Base-by-base conservation (phyloP, 1,140 invertebrate genomes). In the Lucilia cuprina region DNA sequence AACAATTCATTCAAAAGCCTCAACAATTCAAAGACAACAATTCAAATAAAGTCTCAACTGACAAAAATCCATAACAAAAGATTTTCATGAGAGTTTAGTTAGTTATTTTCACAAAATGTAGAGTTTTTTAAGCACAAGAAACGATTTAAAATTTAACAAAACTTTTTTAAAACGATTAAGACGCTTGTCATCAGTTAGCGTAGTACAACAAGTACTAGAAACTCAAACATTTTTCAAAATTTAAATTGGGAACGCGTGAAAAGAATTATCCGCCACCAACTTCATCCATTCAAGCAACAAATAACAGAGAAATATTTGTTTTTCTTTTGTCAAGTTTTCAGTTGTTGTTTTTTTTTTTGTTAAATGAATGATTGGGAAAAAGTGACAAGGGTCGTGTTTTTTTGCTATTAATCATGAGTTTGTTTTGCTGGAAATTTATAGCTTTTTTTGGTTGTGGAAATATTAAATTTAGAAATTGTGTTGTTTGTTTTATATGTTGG, bases 161-260 rank as follows among this genome's bases (percentile, higher is more conserved):
- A 70, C 9, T 70, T 8, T 65, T 70, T 10, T 21, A 25, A 21
- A 70, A 25, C 1, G 65, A 70, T 21, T 19, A 70, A 70, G n/a
- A 19, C 21, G 25, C 25, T 30, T 70, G 17, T 25, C 17, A 25
- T 21, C 65, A 70, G 21, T 21, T 19, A 70, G 65, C 5, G 25
- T 30, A 2, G 25, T 30, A n/a, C 65, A 21, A 70, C n/a, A 25
- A 21, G 21, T 70, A 70, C 65, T 2, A 70, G n/a, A 14, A 60
- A 60, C 14, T n/a, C 17, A 60, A n/a, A 60, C 55, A 60, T 70
- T 10, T 70, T 70, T 70, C 65, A 70, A 60, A 30, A 70, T 70
- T 70, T 70, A 70, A 70, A 70, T 70, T 70, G 65, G 65, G 65
- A 70, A 70, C 65, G 65, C 65, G 65, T 70, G 65, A 70, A 70